These are phyloP conservation scores for Mnemiopsis leidyi DNA, from an alignment of 37 sponge, comb jelly and placozoan genomes.

Conservation along the genomic window DNA sequence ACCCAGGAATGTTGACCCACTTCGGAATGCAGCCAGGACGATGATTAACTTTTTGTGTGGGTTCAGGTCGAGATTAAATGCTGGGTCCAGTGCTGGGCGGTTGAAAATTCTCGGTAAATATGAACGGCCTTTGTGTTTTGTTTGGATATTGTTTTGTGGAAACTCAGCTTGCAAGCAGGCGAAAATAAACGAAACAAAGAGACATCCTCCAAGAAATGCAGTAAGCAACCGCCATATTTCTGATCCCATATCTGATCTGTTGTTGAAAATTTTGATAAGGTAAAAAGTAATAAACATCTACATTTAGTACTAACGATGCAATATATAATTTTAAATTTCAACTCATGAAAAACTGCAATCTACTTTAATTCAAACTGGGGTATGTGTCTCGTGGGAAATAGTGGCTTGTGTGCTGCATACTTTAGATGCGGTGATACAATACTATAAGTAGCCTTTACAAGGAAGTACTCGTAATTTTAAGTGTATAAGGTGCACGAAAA, in stretches of 20 bases:
- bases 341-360: too few species aligned
- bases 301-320: too few species aligned
- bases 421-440: too few species aligned
- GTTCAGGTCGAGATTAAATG: neutral
- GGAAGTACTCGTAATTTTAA: too few species aligned
- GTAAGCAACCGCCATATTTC: neutral
- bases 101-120: neutral
- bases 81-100: neutral
- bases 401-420: too few species aligned
- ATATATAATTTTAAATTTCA: too few species aligned
- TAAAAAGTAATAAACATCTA: too few species aligned
- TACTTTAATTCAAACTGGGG: too few species aligned
- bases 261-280: too few species aligned
- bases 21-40: neutral
- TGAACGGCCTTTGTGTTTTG: neutral
- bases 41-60: neutral
- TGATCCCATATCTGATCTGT: neutral
- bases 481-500: too few species aligned
- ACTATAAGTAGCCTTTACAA: too few species aligned
- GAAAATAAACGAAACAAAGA: neutral
- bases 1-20: constrained; percentile 1
- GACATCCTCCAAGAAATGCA: neutral
- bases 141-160: neutral
- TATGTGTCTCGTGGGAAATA: too few species aligned
- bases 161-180: neutral